Percentiles rank a stretch among this genome's conserved stretches.
phyloP scores from a whole-genome alignment of 2,888 invertebrate genomes.

The Lacanobia oleracea region DNA sequence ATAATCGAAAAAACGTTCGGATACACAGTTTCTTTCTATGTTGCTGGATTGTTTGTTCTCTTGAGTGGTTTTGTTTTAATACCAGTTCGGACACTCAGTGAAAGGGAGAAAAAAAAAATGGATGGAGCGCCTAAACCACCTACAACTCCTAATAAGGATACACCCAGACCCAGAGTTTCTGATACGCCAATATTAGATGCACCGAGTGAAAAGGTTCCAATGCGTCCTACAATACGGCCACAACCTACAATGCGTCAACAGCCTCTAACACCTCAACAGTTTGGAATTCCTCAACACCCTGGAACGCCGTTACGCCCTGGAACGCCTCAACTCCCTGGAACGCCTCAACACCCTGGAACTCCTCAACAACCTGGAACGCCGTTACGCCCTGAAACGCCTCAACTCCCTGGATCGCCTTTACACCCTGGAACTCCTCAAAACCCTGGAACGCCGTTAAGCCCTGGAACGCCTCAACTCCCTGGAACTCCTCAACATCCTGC shows the following conservation, averaged over 20 bases:
- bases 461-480: not conserved
- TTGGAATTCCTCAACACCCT: not conserved
- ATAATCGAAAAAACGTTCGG: slow-evolving; percentile 77
- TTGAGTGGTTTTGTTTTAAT: slow-evolving; percentile 77
- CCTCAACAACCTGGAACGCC: too few species aligned
- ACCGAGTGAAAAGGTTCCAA: not conserved
- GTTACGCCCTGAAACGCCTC: too few species aligned
- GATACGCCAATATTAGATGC: not conserved
- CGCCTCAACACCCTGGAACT: not conserved
- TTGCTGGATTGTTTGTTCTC: slow-evolving; percentile 79
- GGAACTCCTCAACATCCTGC: too few species aligned
- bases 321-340: not conserved
- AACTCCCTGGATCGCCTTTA: too few species aligned
- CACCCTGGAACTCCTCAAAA: not conserved
- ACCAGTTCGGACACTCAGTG: slow-evolving; percentile 69
- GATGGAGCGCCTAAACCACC: not conserved
- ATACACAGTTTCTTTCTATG: slow-evolving; percentile 77
- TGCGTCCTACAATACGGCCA: not conserved
- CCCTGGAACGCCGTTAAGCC: too few species aligned
- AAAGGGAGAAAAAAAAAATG: slow-evolving; percentile 50
- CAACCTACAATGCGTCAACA: not conserved
- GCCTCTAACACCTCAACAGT: not conserved
- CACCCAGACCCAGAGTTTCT: not conserved
- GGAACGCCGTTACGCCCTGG: not conserved
- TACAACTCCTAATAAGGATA: not conserved